Evolutionary conservation across 2,797 vertebrate genomes (phyloP).

Genomic region (Denticeps clupeoides): DNA sequence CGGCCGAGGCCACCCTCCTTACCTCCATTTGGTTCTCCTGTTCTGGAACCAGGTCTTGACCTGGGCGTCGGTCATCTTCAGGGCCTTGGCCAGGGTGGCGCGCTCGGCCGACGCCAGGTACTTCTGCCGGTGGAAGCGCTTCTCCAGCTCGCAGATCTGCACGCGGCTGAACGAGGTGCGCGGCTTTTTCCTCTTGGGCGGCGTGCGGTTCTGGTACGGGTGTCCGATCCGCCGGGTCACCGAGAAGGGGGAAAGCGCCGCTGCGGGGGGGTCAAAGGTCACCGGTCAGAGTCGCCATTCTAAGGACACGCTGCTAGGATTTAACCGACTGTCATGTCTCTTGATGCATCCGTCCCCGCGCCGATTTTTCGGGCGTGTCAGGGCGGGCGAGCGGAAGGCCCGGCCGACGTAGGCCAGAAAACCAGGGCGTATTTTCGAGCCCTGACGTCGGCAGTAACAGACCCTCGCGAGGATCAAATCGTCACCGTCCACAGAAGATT

Average conservation of each 20-base stretch:
- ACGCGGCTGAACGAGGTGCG: constrained; percentile 86
- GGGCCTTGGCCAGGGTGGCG: constrained; percentile 78
- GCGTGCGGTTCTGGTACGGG: constrained; percentile 93
- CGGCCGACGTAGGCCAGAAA: no score
- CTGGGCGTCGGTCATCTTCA: constrained; percentile 95
- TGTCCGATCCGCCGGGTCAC: constrained; percentile 86
- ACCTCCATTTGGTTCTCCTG: constrained; percentile 96
- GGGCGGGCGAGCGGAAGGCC: no score
- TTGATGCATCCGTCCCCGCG: no score
- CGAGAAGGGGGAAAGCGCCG: constrained; percentile 80
- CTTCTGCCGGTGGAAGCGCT: constrained; percentile 90
- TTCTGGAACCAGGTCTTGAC: constrained; percentile 99
- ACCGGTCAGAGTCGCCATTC: no score
- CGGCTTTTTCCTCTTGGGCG: constrained; percentile 90
- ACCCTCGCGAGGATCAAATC: no score
- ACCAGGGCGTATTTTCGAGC: no score
- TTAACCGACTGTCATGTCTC: no score
- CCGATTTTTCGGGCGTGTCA: no score
- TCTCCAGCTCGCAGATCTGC: constrained; percentile 95
- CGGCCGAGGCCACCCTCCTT: no score
- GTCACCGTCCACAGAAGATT: no score
- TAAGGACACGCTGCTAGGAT: no score
- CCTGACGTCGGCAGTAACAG: no score
- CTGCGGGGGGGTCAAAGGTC: constrained; percentile 45
- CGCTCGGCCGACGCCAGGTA: constrained; percentile 88